phyloP scores from a whole-genome alignment of 2,888 invertebrate species.

The Drosophila pseudotakahashii region DNA sequence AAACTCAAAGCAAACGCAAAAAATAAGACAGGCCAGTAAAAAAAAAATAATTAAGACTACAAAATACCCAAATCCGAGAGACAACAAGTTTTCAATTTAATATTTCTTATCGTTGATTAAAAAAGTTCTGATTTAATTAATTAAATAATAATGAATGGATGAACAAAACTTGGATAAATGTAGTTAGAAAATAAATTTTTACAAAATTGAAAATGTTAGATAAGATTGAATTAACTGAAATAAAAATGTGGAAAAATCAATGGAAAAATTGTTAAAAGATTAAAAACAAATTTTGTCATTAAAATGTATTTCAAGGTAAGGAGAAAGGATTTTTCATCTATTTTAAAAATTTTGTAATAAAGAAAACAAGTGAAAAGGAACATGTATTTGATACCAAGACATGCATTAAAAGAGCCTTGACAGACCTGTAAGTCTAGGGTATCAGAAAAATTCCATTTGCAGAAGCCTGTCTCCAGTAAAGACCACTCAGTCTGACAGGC shows the following conservation, averaged over 20 bases:
- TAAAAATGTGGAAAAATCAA: neutral
- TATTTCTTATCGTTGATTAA: too few species aligned
- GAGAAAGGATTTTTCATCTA: neutral
- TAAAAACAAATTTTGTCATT: too few species aligned
- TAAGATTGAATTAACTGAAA: neutral
- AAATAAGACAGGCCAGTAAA: neutral
- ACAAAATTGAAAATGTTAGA: too few species aligned
- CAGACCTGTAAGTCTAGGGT: neutral
- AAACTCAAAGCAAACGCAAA: constrained; percentile 32
- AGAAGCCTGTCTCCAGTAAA: constrained; percentile 14
- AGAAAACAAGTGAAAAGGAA: neutral
- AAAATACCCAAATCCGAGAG: neutral
- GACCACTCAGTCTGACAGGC: constrained; percentile 25
- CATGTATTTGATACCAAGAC: neutral
- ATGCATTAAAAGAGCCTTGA: neutral
- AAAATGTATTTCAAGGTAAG: too few species aligned
- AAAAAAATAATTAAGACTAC: neutral
- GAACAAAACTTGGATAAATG: neutral
- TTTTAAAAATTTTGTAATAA: neutral
- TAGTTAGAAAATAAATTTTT: too few species aligned
- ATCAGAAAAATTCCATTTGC: constrained; percentile 14
- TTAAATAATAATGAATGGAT: neutral
- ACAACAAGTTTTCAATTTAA: too few species aligned
- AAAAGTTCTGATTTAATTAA: neutral
- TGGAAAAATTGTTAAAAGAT: neutral